These are phyloP conservation scores for Muscicapa adusta DNA, from an alignment of 2,113 vertebrate genomes.

Conservation along the genomic window DNA sequence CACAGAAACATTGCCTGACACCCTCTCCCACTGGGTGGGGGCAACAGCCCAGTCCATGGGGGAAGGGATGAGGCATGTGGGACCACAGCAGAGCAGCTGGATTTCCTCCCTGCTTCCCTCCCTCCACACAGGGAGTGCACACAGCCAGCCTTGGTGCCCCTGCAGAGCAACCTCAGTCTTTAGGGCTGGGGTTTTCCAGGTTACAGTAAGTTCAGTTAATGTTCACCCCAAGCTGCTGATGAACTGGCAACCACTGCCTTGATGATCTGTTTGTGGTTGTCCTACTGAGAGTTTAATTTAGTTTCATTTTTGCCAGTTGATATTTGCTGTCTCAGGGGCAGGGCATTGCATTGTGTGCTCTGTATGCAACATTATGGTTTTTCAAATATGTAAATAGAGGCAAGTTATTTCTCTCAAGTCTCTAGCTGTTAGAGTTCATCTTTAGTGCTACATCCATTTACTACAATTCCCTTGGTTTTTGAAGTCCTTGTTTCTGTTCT, in stretches of 20 bases:
- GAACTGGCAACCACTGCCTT: not conserved
- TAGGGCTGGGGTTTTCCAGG: not conserved
- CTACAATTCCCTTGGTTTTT: not conserved
- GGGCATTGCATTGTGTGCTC: not conserved
- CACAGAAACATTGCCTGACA: not conserved
- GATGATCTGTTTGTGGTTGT: slow-evolving; percentile 4
- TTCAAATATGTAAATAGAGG: not conserved
- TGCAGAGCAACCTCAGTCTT: not conserved
- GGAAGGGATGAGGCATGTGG: rapidly evolving
- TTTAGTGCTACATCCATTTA: not conserved
- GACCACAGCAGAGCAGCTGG: rapidly evolving
- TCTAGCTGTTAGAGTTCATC: not conserved
- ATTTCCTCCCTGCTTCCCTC: not conserved
- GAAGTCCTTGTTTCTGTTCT: not conserved
- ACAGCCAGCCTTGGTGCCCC: rapidly evolving
- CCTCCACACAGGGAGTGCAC: not conserved
- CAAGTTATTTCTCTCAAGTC: not conserved
- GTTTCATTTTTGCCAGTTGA: not conserved
- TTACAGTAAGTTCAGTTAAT: not conserved
- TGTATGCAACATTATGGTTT: not conserved
- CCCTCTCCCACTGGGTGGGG: rapidly evolving
- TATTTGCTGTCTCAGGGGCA: not conserved
- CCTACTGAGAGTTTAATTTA: not conserved
- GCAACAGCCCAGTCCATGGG: rapidly evolving
- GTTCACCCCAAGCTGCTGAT: not conserved